Evolutionary conservation across 64 coral and sea anemone genomes (phyloP), one percentile per base, ranked within the genome.

Genomic region (Actinia tenebrosa): DNA sequence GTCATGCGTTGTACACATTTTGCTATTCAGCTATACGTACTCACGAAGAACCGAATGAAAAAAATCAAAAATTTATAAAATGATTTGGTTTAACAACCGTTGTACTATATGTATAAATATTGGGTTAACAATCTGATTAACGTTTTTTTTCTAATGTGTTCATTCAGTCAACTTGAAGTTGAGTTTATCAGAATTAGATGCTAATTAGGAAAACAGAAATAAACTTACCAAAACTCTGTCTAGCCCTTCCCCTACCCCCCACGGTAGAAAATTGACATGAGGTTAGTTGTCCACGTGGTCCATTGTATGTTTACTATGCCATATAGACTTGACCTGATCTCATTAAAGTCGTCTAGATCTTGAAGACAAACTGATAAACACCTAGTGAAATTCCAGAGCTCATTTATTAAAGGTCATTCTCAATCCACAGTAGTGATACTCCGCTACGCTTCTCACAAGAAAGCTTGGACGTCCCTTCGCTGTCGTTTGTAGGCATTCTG

Each of bases 321-420:
- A 66, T 61, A 58, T 58, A 2, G 63, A 20, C n/a, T 66, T 66
- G 63, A 66, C 63, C 63, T 66, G 16, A 66, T 66, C 63, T 66
- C 63, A 66, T 66, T 66, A 66, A 66, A n/a, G 63, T 23, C n/a
- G 63, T 66, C 63, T 66, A 61, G 63, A 66, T 66, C 63, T 23
- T 14, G 16, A 66, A 66, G 63, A 66, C 63, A 23, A 20, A 66
- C n/a, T n/a, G 63, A 66, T 23, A 66, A 66, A 4, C 10, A 23
- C 63, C 7, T 0, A 66, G 63, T 66, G 63, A 66, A 66, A 66
- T 66, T 66, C 63, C 63, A 66, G 63, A 20, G 22, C 63, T 66
- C 56, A 6, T 10, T 66, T 66, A 66, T 23, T 66, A n/a, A 66
- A 20, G 22, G 63, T 23, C 63, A 66, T 20, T 66, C 63, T 66